Evolutionary conservation across 2,797 vertebrate genomes (phyloP).

Genomic region (Meda fulgida): DNA sequence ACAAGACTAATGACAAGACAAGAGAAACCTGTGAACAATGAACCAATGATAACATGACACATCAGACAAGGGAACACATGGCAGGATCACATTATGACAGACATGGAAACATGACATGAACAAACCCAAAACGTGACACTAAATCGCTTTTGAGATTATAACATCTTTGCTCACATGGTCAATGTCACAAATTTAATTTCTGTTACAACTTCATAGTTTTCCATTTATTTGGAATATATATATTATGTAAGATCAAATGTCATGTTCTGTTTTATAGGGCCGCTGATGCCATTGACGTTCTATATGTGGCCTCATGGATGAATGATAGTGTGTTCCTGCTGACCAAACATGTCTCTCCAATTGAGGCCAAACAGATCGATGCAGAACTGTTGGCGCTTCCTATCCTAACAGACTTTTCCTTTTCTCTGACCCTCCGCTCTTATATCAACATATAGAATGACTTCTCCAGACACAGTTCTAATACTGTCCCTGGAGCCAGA

Average conservation of each 20-base stretch:
- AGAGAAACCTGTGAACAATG: too few species aligned
- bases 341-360: conserved; percentile 21
- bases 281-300: neutral
- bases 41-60: too few species aligned
- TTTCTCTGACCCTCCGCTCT: conserved; percentile 27
- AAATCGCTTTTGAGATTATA: neutral
- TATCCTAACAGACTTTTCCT: conserved; percentile 35
- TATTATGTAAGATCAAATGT: neutral
- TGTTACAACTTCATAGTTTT: neutral
- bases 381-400: conserved; percentile 31
- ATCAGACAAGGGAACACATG: too few species aligned
- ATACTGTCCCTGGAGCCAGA: conserved; percentile 30
- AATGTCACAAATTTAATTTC: neutral
- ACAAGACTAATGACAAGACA: too few species aligned
- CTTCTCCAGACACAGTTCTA: conserved; percentile 26
- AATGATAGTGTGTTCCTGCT: conserved; percentile 15
- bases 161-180: neutral
- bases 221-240: neutral
- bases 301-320: conserved; percentile 4
- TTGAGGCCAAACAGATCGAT: conserved; percentile 26
- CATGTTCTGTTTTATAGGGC: neutral
- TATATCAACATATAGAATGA: conserved; percentile 50
- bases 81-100: too few species aligned
- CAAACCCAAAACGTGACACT: too few species aligned
- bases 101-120: too few species aligned